Evolutionary conservation across 92 coral and sea anemone species (phyloP), one percentile per base, ranked within the genome.

Genomic region (Pocillopora meandrina): DNA sequence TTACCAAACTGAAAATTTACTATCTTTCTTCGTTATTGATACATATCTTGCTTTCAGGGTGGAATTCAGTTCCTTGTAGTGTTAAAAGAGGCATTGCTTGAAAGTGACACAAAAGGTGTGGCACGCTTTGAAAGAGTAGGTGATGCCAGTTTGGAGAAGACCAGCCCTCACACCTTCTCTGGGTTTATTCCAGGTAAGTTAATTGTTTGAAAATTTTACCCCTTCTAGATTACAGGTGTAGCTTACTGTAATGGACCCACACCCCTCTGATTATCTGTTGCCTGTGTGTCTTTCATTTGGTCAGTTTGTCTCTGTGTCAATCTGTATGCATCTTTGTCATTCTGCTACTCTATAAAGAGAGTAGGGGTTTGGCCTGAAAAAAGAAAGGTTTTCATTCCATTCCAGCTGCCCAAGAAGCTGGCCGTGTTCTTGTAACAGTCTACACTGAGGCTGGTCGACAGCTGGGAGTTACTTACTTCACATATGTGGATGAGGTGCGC

Each of bases 171-270:
- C 34, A 68, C 76, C 59, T 17, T 84, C 15, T 10, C 49, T 55
- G 88, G 88, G 12, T 63, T 16, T 75, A 60, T 84, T 36, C 88
- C 88, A 33, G 3, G 88, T 84, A 84, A 67, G 82, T 76, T 31
- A n/a, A 47, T 1, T 0, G 1, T 2, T 55, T 4, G 16, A 5
- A 9, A 76, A 34, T 42, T 42, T 42, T 42, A 42, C 3, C 3
- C 7, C 49, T 6, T 42, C 0, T 42, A 6, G 49, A 42, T 2
- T 42, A 42, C 49, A 42, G 49, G 4, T 42, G 7, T 23, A 23
- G 26, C 26, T 23, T 2, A 42, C 49, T 42, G 49, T 42, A 42
- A 42, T 42, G 4, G 7, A 2, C 7, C 49, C 49, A 2, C 4
- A 42, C 7, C 7, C 7, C 4, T 42, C 49, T 42, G 49, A 42